Evolutionary conservation across 2,888 invertebrate species (phyloP).

Genomic region (Tuberolachnus salignus): DNA sequence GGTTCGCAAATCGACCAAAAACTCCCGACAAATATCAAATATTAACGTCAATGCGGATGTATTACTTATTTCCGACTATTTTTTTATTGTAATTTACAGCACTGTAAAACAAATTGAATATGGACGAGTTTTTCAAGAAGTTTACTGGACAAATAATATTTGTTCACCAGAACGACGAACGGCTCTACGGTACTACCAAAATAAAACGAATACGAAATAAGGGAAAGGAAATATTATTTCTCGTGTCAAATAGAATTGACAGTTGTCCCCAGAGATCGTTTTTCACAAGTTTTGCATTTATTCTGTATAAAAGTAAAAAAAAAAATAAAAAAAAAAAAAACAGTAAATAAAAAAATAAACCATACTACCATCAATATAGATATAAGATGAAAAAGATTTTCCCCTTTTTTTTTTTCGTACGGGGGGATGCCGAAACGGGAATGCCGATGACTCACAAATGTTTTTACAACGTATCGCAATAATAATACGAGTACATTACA

Average conservation of each 20-base stretch:
- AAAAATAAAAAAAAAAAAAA: too few species aligned
- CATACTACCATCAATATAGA: not conserved
- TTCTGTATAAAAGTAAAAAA: not conserved
- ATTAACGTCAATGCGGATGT: too few species aligned
- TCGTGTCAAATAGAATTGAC: slow-evolving; percentile 16
- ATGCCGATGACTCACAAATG: slow-evolving; percentile 50
- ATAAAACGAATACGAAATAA: not conserved
- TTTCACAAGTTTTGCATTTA: slow-evolving; percentile 38
- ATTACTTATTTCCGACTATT: too few species aligned
- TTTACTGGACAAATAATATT: too few species aligned
- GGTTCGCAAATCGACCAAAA: too few species aligned
- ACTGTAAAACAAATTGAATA: too few species aligned
- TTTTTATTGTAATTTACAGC: too few species aligned
- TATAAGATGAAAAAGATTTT: slow-evolving; percentile 17
- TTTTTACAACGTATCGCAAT: slow-evolving; percentile 44
- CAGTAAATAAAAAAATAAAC: too few species aligned
- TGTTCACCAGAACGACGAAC: too few species aligned
- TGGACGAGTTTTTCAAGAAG: too few species aligned
- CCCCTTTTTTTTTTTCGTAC: slow-evolving; percentile 28
- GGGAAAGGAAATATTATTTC: not conserved
- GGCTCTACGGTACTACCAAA: too few species aligned
- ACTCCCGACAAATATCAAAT: too few species aligned
- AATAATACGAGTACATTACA: slow-evolving; percentile 12
- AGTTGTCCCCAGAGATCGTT: slow-evolving; percentile 35
- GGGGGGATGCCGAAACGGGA: slow-evolving; percentile 24